phyloP scores from a whole-genome alignment of 1,140 invertebrate species.

The Matsumurasca onukii region DNA sequence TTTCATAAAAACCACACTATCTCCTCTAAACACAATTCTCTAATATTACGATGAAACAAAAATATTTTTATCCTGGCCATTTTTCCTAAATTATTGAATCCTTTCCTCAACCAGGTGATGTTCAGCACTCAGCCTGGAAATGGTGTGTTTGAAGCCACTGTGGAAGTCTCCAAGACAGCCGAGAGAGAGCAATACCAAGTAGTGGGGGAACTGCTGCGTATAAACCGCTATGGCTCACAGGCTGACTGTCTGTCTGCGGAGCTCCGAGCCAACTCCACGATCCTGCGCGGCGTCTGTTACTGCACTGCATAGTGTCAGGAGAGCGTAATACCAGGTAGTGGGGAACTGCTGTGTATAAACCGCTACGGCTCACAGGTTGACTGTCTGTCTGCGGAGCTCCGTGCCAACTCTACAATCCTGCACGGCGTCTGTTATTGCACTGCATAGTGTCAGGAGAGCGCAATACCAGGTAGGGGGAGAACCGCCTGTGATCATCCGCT shows the following conservation, averaged over 20 bases:
- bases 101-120: no score
- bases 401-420: slow-evolving; percentile 34
- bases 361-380: slow-evolving; percentile 39
- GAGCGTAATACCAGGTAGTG: slow-evolving; percentile 18
- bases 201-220: slow-evolving; percentile 36
- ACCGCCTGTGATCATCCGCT: slow-evolving; percentile 39
- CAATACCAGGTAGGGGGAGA: slow-evolving; percentile 31
- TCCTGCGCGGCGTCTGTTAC: slow-evolving; percentile 39
- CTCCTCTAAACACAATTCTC: no score
- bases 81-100: no score
- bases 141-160: slow-evolving; percentile 39
- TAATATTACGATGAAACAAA: no score
- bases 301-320: slow-evolving; percentile 32
- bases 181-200: slow-evolving; percentile 10
- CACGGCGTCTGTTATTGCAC: slow-evolving; percentile 40
- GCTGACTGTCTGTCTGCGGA: slow-evolving; percentile 36
- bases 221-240: slow-evolving; percentile 41
- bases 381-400: slow-evolving; percentile 34
- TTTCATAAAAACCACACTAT: no score
- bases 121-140: slow-evolving; percentile 37
- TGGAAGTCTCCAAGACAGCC: slow-evolving; percentile 7
- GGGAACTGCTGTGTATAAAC: slow-evolving; percentile 40
- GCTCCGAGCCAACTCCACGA: slow-evolving; percentile 32
- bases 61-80: no score
- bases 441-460: slow-evolving; percentile 13